These are phyloP conservation scores for Baccha elongata DNA, from an alignment of 2,888 invertebrate genomes.

Conservation along the genomic window DNA sequence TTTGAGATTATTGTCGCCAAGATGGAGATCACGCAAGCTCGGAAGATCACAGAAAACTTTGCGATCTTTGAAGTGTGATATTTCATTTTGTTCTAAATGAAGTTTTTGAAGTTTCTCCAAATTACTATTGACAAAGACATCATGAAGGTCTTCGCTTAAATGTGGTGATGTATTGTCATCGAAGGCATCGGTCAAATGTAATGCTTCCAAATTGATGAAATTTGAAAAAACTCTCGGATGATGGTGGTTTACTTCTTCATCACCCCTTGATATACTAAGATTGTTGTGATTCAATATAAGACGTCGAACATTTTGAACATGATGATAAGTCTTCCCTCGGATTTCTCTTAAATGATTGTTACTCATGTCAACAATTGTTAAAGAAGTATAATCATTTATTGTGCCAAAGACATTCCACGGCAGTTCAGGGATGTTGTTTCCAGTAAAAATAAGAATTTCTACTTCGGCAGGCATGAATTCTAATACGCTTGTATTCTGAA, in stretches of 20 bases:
- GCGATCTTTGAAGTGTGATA: constrained; percentile 86
- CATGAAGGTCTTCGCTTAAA: constrained; percentile 87
- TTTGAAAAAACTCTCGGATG: constrained; percentile 88
- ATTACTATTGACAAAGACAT: constrained; percentile 88
- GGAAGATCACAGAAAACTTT: constrained; percentile 88
- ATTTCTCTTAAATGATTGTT: constrained; percentile 88
- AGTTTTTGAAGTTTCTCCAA: constrained; percentile 86
- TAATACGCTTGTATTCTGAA: constrained; percentile 85
- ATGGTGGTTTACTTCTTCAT: constrained; percentile 84
- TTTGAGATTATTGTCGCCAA: constrained; percentile 86
- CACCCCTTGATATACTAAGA: constrained; percentile 84
- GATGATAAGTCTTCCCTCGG: constrained; percentile 89
- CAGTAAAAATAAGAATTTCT: constrained; percentile 88
- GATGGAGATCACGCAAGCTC: constrained; percentile 86
- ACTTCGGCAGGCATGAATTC: constrained; percentile 86
- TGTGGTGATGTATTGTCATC: constrained; percentile 85
- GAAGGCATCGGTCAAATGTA: constrained; percentile 90
- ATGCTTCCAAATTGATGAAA: constrained; percentile 86
- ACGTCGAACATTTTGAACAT: constrained; percentile 87
- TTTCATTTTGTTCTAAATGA: constrained; percentile 90
- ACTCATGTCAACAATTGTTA: constrained; percentile 88
- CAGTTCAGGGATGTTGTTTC: constrained; percentile 86
- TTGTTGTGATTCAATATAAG: constrained; percentile 89
- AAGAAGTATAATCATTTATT: constrained; percentile 84
- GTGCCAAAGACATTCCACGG: constrained; percentile 89